Conservation (phyloP, 2,113 vertebrate species). For the Ahaetulla prasina region DNA sequence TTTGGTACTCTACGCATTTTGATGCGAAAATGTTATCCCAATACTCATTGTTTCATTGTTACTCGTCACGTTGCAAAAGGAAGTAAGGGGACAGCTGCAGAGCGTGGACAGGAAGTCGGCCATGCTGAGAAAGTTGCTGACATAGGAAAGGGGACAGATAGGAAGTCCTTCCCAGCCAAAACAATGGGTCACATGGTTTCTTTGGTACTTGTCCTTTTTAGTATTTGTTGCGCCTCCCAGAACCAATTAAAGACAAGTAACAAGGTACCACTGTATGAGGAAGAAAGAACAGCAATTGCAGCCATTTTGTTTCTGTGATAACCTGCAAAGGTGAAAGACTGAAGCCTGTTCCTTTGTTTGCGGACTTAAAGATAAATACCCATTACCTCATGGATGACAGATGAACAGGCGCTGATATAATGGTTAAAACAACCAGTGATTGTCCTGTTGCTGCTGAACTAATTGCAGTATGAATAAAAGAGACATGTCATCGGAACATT, state of each 20-base stretch:
- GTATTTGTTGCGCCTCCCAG: background rate
- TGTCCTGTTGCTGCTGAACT: background rate
- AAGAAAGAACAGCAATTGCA: background rate
- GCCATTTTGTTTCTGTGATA: background rate
- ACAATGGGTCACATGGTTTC: background rate
- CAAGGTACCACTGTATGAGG: background rate
- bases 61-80: background rate
- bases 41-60: background rate
- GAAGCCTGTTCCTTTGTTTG: background rate
- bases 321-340: background rate
- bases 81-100: background rate
- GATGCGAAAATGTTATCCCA: background rate
- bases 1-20: background rate
- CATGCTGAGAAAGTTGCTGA: background rate
- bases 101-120: background rate
- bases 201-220: background rate
- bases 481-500: background rate
- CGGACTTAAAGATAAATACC: background rate
- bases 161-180: background rate
- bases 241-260: background rate
- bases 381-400: background rate
- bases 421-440: background rate
- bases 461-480: background rate
- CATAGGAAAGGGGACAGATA: background rate
- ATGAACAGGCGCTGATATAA: background rate